Conservation (phyloP, 1,140 invertebrate species). For the Scylla paramamosain region DNA sequence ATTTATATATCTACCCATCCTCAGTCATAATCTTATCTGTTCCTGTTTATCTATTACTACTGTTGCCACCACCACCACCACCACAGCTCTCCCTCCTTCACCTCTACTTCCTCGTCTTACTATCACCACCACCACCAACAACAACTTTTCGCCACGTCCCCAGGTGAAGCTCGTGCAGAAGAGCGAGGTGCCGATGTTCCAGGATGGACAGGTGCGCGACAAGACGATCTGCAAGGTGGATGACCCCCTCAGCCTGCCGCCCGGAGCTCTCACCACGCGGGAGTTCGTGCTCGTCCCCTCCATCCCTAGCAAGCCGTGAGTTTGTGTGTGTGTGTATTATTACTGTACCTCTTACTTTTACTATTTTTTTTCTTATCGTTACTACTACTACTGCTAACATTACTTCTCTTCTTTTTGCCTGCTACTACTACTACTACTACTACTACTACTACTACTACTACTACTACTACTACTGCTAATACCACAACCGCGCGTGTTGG, state of each 20-base stretch:
- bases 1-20: too few relatives aligned
- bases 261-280: constrained; percentile 59
- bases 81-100: not conserved
- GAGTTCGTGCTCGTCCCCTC: constrained; percentile 44
- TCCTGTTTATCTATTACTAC: too few relatives aligned
- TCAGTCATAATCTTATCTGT: too few relatives aligned
- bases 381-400: not conserved
- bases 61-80: not conserved
- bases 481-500: too few relatives aligned
- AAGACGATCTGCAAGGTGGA: constrained; percentile 69
- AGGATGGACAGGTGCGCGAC: constrained; percentile 59
- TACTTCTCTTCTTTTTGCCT: not conserved
- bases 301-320: constrained; percentile 67
- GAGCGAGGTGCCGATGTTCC: constrained; percentile 74
- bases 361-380: not conserved
- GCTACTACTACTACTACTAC: too few relatives aligned
- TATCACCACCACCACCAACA: not conserved
- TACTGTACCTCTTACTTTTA: not conserved
- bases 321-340: not conserved
- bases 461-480: not conserved
- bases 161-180: constrained; percentile 68
- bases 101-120: not conserved
- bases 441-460: not conserved
- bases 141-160: not conserved
- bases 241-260: constrained; percentile 53